Conservation (phyloP, 2,888 invertebrate species). For the Andricus quercusramuli region DNA sequence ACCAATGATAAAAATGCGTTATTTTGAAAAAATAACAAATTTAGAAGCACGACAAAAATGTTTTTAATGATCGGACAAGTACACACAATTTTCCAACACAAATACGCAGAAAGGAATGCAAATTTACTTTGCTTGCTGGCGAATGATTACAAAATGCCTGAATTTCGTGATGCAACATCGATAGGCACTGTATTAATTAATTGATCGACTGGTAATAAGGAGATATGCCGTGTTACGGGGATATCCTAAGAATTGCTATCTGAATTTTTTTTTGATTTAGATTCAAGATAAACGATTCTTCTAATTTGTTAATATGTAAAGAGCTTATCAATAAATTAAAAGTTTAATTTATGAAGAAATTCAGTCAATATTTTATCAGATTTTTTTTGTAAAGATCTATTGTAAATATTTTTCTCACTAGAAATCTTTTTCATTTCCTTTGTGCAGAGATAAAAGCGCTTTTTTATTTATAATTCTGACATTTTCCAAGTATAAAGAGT, state of each 20-base stretch:
- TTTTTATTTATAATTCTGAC: neutral
- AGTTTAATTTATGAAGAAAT: too few relatives aligned
- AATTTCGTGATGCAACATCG: slow-evolving; percentile 22
- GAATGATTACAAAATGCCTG: slow-evolving; percentile 14
- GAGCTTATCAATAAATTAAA: too few relatives aligned
- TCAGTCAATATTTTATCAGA: neutral
- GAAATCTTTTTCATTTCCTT: neutral
- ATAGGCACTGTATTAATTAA: slow-evolving; percentile 15
- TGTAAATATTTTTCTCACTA: neutral
- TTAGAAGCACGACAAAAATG: neutral
- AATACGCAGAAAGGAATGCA: slow-evolving; percentile 12
- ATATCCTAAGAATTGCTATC: slow-evolving; percentile 18
- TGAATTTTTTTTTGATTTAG: neutral
- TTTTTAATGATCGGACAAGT: slow-evolving; percentile 4
- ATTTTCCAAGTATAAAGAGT: neutral
- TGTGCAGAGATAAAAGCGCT: neutral
- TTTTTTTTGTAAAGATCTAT: neutral
- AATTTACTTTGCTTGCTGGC: neutral
- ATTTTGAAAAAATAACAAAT: too few relatives aligned
- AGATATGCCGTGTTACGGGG: neutral
- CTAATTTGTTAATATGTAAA: too few relatives aligned
- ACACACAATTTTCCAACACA: neutral
- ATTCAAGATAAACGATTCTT: neutral
- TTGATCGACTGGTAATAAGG: slow-evolving; percentile 3
- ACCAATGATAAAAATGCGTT: too few relatives aligned